Conservation (phyloP, 2,797 vertebrate genomes). For the Schizothorax lantsangensis region DNA sequence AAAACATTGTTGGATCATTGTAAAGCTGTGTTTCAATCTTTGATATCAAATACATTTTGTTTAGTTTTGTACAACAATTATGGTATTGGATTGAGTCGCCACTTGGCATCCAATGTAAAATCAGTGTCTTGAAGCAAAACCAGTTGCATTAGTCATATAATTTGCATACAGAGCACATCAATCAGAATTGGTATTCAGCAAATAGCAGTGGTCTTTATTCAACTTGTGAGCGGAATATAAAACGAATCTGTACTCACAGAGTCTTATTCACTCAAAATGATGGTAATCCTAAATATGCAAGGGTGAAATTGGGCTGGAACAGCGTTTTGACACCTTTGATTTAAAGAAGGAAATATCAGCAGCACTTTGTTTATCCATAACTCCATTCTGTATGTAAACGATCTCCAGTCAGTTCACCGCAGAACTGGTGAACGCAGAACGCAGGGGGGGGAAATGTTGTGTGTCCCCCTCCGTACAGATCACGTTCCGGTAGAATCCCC, state of each 20-base stretch:
- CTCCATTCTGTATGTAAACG: not conserved
- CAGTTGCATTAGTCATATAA: not conserved
- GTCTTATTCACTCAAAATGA: slow-evolving; percentile 3
- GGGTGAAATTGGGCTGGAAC: not conserved
- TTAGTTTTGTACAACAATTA: not conserved
- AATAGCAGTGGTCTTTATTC: slow-evolving; percentile 17
- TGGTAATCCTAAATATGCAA: not conserved
- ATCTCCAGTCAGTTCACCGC: not conserved
- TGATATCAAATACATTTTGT: not conserved
- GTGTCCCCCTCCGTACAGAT: too few species aligned
- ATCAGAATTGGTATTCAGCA: slow-evolving; percentile 9
- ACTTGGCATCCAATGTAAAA: not conserved
- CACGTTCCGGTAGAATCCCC: too few species aligned
- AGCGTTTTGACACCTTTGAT: not conserved
- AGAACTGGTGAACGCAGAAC: too few species aligned
- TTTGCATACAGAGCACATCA: not conserved
- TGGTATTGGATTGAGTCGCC: not conserved
- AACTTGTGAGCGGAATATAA: slow-evolving; percentile 1
- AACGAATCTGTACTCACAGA: not conserved
- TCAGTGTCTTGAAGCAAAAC: not conserved
- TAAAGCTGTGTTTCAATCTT: not conserved
- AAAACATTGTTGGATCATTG: not conserved
- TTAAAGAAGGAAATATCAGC: not conserved
- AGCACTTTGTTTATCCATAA: not conserved
- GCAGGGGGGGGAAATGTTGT: too few species aligned